phyloP scores from a whole-genome alignment of 2,888 invertebrate species.

The Blastobasis lacticolella region DNA sequence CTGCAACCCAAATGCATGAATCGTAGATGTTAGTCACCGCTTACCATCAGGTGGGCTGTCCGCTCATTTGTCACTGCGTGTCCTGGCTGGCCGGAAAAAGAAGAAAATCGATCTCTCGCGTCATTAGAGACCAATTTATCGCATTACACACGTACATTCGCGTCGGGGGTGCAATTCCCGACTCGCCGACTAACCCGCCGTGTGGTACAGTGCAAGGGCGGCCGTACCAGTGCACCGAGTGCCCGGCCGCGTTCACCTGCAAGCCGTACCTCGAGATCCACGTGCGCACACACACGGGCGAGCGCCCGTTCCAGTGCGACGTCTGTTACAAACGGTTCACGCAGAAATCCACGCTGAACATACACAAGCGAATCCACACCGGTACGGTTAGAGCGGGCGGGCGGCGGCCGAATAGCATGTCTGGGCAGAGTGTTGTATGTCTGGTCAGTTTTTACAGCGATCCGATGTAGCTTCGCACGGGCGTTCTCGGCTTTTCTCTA shows the following conservation, averaged over 20 bases:
- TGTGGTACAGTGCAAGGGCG: constrained; percentile 65
- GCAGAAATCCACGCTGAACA: constrained; percentile 75
- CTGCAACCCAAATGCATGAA: too few relatives aligned
- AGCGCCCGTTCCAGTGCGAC: constrained; percentile 73
- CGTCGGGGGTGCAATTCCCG: background rate
- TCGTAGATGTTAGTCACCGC: too few relatives aligned
- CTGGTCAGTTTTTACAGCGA: too few relatives aligned
- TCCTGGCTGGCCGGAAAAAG: too few relatives aligned
- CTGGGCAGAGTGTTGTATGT: too few relatives aligned
- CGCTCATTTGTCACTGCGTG: too few relatives aligned
- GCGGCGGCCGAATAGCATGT: too few relatives aligned
- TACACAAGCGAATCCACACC: constrained; percentile 75
- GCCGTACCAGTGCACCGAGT: constrained; percentile 74
- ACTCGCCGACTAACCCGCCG: background rate
- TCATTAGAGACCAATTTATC: background rate
- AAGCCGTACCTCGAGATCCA: constrained; percentile 78
- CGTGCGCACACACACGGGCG: constrained; percentile 75
- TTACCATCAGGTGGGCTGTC: too few relatives aligned
- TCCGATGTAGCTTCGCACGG: too few relatives aligned
- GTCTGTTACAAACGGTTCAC: constrained; percentile 75
- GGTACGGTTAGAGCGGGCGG: constrained; percentile 39
- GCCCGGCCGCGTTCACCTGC: constrained; percentile 75
- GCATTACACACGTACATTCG: background rate
- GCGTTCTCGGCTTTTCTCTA: too few relatives aligned
- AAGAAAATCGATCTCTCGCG: background rate